Conservation (phyloP, 2,888 invertebrate species). For the Hirtodrosophila cameraria region DNA sequence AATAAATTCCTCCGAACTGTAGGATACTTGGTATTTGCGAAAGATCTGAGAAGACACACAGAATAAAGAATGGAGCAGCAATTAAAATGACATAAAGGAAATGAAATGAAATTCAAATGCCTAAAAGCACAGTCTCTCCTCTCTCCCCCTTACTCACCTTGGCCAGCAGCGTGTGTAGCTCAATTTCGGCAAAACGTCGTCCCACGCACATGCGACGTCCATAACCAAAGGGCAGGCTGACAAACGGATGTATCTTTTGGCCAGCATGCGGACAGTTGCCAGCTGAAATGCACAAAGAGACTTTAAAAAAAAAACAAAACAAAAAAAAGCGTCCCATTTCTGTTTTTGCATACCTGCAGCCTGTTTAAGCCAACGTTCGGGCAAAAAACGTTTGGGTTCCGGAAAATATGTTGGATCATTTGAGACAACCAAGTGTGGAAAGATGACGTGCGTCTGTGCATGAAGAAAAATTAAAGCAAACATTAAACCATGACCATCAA, state of each 20-base stretch:
- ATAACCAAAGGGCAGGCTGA: conserved; percentile 90
- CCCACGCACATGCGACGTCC: conserved; percentile 92
- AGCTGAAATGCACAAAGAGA: conserved; percentile 21
- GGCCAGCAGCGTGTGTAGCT: conserved; percentile 89
- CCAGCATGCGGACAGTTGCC: conserved; percentile 81
- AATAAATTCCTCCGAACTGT: conserved; percentile 87
- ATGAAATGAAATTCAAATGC: neutral
- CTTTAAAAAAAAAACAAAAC: neutral
- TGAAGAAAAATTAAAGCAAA: neutral
- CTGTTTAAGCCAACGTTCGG: conserved; percentile 91
- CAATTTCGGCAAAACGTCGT: conserved; percentile 92
- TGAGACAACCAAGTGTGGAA: conserved; percentile 91
- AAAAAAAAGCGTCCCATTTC: neutral
- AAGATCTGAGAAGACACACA: conserved; percentile 86
- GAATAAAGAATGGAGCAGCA: conserved; percentile 4
- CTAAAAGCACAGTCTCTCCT: neutral
- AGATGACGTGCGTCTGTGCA: conserved; percentile 90
- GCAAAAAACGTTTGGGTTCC: conserved; percentile 88
- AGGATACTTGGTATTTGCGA: conserved; percentile 88
- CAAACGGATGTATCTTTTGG: conserved; percentile 89
- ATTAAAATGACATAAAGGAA: conserved; percentile 21
- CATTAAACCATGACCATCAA: neutral
- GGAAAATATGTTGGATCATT: conserved; percentile 90
- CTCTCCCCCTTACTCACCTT: conserved; percentile 86
- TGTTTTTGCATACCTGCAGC: conserved; percentile 70